Evolutionary conservation across 2,888 invertebrate species (phyloP), one percentile per base, ranked within the genome.

Genomic region (Lithophane ornitopus): DNA sequence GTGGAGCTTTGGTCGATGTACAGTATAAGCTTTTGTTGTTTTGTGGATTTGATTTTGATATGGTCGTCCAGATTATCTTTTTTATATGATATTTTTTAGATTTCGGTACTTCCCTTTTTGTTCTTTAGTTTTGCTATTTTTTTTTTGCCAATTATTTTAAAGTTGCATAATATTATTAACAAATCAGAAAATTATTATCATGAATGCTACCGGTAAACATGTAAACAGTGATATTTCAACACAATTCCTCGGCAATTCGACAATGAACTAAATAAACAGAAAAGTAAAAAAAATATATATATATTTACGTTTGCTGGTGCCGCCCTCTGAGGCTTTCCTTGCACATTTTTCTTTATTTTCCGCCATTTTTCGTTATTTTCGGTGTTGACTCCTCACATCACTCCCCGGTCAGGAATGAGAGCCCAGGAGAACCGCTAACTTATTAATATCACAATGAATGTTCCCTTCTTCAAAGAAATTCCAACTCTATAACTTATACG

Each of bases 231-330:
- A 8, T 44, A 26, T 12, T 19, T 7, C 3, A 44, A 41, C 26
- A 26, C 3, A 44, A 26, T 26, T 19, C 19, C 11, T 19, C 22
- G 8, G 4, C 7, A 14, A 9, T 46, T 28, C 52, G 11, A n/a
- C 3, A 16, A 16, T 16, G 1, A 66, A 34, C 1, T 11, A n/a
- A n/a, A 54, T 39, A 56, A 56, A 3, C 3, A 34, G 7, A 16
- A 1, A 44, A 39, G 1, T 22, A 71, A 52, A 41, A 49, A 46
- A 0, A n/a, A 28, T 56, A 44, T 12, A 12, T 22, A 19, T 39
- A 68, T 74, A 89, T 80, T 89, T 85, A 90, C 90, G 78, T 86
- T 90, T 89, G 1, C 63, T 58, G 8, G 82, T 71, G 9, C 69
- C 46, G 68, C 80, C 86, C 19, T 85, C 87, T 4, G 81, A 61